Evolutionary conservation across 2,888 invertebrate genomes (phyloP), one percentile per base, ranked within the genome.

Genomic region (Crioceris asparagi): DNA sequence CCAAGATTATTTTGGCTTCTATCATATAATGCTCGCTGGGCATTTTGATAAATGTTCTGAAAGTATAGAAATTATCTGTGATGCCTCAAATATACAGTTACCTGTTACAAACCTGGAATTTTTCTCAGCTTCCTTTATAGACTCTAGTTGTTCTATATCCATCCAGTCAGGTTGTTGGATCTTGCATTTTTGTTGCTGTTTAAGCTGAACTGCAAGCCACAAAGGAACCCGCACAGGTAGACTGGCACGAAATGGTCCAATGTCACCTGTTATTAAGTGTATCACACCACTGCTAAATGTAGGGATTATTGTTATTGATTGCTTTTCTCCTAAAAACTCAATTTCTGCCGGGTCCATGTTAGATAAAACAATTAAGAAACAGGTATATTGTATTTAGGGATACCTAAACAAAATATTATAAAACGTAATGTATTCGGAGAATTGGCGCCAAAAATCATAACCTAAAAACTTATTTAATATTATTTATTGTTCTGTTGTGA

Each of bases 91-190:
- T n/a, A n/a, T n/a, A n/a, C n/a, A n/a, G n/a, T n/a, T n/a, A n/a
- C n/a, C n/a, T n/a, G n/a, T n/a, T n/a, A n/a, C n/a, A n/a, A n/a
- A n/a, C n/a, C n/a, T n/a, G n/a, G n/a, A n/a, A n/a, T 71, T 68
- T 57, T 87, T 88, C 54, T 94, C 93, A 40, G 79, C 77, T 55
- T 91, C 84, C 50, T 84, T 83, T n/a, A 80, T 71, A 45, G 72
- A 73, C 54, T 82, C 79, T 38, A 92, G 66, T 38, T 66, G 64
- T 42, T 91, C 90, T 2, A 83, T 67, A 43, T 86, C 79, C 88
- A 98, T 86, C 98, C 98, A 98, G 32, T 83, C 82, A 6, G 97
- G 97, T 2, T 84, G 76, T 34, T 91, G 73, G 36, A 98, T 79
- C 36, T 86, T 77, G 59, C 97, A 98, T 62, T 91, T 92, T 55